Evolutionary conservation across 1,140 invertebrate genomes (phyloP).

Genomic region (Drosophila nebulosa): DNA sequence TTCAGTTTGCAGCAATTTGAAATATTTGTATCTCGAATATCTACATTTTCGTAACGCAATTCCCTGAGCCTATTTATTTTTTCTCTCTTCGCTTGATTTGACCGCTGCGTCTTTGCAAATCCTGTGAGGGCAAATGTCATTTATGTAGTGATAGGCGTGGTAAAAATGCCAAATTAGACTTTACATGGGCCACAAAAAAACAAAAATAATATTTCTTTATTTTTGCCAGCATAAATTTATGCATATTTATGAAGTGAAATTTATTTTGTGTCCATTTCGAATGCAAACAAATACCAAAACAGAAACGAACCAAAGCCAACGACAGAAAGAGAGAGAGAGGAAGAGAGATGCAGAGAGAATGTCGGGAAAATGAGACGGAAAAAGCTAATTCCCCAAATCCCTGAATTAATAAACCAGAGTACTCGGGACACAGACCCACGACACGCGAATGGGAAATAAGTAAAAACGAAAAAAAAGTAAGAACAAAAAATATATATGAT

Average conservation of each 20-base stretch:
- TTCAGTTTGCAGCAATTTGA: background rate
- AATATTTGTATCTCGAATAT: background rate
- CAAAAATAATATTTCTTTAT: conserved; percentile 42
- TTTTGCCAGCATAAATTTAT: conserved; percentile 61
- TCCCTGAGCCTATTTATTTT: conserved; percentile 68
- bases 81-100: conserved; percentile 51
- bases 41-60: conserved; percentile 2
- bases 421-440: conserved; percentile 22
- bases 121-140: conserved; percentile 52
- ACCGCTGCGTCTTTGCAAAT: conserved; percentile 5
- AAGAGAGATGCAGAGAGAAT: background rate
- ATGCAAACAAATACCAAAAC: conserved; percentile 68
- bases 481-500: conserved; percentile 41
- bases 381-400: conserved; percentile 76
- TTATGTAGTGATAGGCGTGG: conserved; percentile 27
- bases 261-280: conserved; percentile 69
- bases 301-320: conserved; percentile 16
- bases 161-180: conserved; percentile 28
- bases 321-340: background rate
- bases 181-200: conserved; percentile 1
- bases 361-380: background rate
- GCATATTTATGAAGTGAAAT: conserved; percentile 72
- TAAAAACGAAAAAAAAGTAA: conserved; percentile 12
- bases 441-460: conserved; percentile 5
- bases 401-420: conserved; percentile 77